Base-by-base conservation (phyloP, 2,113 vertebrate genomes). In the Colius striatus region DNA sequence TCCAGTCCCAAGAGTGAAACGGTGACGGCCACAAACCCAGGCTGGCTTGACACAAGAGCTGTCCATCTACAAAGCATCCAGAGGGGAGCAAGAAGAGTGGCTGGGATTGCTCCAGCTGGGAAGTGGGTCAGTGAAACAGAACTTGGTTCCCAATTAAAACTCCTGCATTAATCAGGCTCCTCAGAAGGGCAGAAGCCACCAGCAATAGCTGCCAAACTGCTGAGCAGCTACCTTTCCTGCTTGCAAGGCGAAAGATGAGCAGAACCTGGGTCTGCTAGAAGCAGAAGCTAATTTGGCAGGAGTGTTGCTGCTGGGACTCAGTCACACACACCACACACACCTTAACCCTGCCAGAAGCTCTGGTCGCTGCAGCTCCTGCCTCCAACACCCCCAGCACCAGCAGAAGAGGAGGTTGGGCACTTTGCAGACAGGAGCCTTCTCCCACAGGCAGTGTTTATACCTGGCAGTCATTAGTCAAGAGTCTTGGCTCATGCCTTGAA, bases 261-360 rank as follows among this genome's bases (percentile, higher is more conserved):
- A 67, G 30, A 78, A 38, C 21, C 5, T 30, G 5, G 1, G 11
- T 9, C 19, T 48, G 54, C 38, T n/a, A n/a, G n/a, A 14, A 60
- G 7, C 38, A 14, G 47, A 34, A 50, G 19, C 32, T 16, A 23
- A 63, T 34, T 9, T 16, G n/a, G 36, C 16, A 7, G 0, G 29
- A 26, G 48, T 4, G 23, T 4, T 41, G 71, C 32, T 41, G 63
- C 16, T 14, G 50, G 34, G 75, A 67, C 34, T 12, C 61, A 55
- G 38, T 10, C 61, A 51, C 48, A 1, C 38, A 45, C 26, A 29
- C 27, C 30, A 25, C 26, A 38, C 32, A 54, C 29, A 18, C 55
- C 41, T 48, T 32, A 26, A 5, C 3, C 5, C 3, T 14, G n/a
- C 43, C 3, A 5, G 0, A 2, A 58, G 51, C 57, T 50, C 26